Conservation (phyloP, 2,797 vertebrate genomes). For the Champsocephalus esox region DNA sequence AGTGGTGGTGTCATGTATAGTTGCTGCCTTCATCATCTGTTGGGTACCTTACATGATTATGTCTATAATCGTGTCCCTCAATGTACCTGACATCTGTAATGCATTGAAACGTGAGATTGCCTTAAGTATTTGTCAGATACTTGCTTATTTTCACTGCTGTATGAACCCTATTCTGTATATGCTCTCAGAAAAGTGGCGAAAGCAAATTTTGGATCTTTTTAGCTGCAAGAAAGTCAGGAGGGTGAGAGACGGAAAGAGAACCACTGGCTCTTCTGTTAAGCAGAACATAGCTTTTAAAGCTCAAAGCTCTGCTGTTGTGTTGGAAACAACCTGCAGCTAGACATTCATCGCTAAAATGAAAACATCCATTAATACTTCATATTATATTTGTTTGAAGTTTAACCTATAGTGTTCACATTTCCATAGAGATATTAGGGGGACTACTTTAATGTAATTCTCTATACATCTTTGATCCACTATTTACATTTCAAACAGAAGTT, state of each 20-base stretch:
- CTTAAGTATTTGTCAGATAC: slow-evolving; percentile 45
- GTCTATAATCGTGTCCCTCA: slow-evolving; percentile 37
- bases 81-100: background rate
- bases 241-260: background rate
- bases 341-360: background rate
- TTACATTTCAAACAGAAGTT: no score
- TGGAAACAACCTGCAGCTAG: slow-evolving; percentile 5
- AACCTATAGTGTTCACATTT: background rate
- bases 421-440: background rate
- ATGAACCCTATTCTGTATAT: slow-evolving; percentile 81
- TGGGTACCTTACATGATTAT: slow-evolving; percentile 79
- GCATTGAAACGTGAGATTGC: rapidly evolving
- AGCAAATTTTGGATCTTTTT: slow-evolving; percentile 60
- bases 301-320: background rate
- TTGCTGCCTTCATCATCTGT: slow-evolving; percentile 78
- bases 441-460: background rate
- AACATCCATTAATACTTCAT: background rate
- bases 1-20: slow-evolving; percentile 70
- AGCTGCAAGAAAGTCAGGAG: slow-evolving; percentile 7
- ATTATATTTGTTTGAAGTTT: background rate
- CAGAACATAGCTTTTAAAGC: slow-evolving; percentile 16
- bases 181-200: slow-evolving; percentile 66
- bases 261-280: background rate
- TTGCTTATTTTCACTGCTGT: slow-evolving; percentile 83
- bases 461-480: background rate